phyloP scores from a whole-genome alignment of 1,140 invertebrate species.

The Drosophila nannoptera region DNA sequence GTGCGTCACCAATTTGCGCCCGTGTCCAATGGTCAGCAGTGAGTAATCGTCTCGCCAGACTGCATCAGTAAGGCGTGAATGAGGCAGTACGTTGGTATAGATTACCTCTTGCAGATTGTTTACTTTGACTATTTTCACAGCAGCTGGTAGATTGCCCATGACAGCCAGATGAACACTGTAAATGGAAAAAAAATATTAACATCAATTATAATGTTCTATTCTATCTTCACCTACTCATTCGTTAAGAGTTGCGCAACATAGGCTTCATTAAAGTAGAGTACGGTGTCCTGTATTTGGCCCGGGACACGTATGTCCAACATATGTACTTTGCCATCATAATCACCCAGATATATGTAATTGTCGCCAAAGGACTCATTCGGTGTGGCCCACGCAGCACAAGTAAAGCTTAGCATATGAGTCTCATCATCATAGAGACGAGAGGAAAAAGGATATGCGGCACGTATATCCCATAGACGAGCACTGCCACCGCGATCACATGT shows the following conservation, averaged over 20 bases:
- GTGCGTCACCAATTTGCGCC: constrained; percentile 51
- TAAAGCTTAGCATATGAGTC: constrained; percentile 47
- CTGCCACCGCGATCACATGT: constrained; percentile 66
- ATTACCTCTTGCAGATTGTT: constrained; percentile 29
- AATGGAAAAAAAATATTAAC: not conserved
- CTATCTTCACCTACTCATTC: constrained; percentile 44
- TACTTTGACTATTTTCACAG: constrained; percentile 44
- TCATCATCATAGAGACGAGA: constrained; percentile 47
- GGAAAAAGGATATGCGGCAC: constrained; percentile 47
- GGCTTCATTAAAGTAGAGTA: constrained; percentile 35
- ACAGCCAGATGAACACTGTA: constrained; percentile 41
- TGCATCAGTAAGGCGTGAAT: constrained; percentile 50
- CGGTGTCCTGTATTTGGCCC: constrained; percentile 25
- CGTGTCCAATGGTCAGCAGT: constrained; percentile 58
- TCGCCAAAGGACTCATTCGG: constrained; percentile 44
- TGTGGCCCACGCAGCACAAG: constrained; percentile 41
- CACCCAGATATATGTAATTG: constrained; percentile 55
- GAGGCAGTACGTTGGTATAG: constrained; percentile 47
- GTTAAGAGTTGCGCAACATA: constrained; percentile 37
- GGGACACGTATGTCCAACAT: constrained; percentile 54
- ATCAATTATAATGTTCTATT: not conserved
- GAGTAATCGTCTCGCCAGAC: constrained; percentile 51
- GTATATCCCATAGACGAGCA: constrained; percentile 57
- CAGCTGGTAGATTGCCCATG: constrained; percentile 48
- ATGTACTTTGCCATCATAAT: constrained; percentile 60